Percentiles rank a stretch among this genome's conserved stretches.
These are phyloP conservation scores for Aphelinus atriplicis DNA, from an alignment of 1,140 invertebrate genomes.

Conservation along the genomic window DNA sequence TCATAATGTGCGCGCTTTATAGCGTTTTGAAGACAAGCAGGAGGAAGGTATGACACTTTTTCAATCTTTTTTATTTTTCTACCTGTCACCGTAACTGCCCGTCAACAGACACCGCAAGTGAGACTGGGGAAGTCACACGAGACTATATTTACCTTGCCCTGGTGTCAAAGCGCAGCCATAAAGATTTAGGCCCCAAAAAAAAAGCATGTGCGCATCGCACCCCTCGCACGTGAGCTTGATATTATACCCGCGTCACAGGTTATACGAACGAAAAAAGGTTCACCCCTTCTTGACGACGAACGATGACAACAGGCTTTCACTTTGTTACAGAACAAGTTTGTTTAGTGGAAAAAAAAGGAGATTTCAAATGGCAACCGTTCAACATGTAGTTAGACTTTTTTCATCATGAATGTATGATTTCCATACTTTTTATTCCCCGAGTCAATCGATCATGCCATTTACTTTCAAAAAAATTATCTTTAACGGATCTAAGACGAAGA, in stretches of 20 bases:
- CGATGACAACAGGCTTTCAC: background rate
- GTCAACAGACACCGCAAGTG: constrained; percentile 15
- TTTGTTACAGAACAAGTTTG: constrained; percentile 33
- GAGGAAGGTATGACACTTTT: background rate
- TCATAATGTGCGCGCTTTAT: constrained; percentile 15
- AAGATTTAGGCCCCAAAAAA: constrained; percentile 38
- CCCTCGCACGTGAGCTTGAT: constrained; percentile 11
- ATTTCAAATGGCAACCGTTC: no score
- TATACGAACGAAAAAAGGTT: constrained; percentile 27
- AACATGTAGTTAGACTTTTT: no score
- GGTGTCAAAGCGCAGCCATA: constrained; percentile 42
- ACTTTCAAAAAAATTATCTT: no score
- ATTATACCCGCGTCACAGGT: constrained; percentile 8
- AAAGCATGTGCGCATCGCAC: constrained; percentile 1
- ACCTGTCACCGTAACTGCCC: constrained; percentile 28
- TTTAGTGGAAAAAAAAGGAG: constrained; percentile 6
- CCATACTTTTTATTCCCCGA: no score
- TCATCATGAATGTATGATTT: no score
- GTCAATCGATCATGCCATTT: no score
- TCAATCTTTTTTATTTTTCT: constrained; percentile 25
- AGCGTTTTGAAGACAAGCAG: background rate
- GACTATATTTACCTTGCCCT: constrained; percentile 34
- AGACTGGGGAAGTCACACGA: constrained; percentile 13
- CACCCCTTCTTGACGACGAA: constrained; percentile 11
- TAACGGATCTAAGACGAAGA: no score